A percentile compares a stretch with the other conserved stretches of the same genome.
These are phyloP conservation scores for Psylliodes chrysocephalus DNA, from an alignment of 2,888 invertebrate species.

Conservation along the genomic window DNA sequence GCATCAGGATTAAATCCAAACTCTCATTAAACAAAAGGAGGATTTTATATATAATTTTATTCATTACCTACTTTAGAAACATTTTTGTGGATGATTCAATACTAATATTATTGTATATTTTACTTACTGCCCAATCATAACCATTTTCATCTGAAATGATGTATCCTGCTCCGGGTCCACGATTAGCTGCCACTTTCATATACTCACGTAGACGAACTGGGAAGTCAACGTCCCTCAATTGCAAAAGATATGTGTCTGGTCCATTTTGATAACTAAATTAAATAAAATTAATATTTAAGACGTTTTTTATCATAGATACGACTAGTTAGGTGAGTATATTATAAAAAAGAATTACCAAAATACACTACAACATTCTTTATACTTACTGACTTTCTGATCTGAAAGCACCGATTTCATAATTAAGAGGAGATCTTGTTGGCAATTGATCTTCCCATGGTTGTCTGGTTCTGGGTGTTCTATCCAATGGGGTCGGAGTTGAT, in stretches of 20 bases:
- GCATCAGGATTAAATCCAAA: no score
- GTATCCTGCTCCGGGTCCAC: constrained; percentile 77
- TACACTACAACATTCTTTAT: constrained; percentile 3
- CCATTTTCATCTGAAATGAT: constrained; percentile 74
- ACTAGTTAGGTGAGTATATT: no score
- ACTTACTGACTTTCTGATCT: constrained; percentile 89
- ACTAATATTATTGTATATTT: no score
- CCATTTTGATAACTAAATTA: constrained; percentile 88
- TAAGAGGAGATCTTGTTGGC: constrained; percentile 82
- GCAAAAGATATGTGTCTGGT: constrained; percentile 94
- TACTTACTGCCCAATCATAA: constrained; percentile 81
- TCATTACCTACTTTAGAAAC: not conserved
- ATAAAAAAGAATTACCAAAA: no score
- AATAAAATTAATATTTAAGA: no score
- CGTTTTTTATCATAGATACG: no score
- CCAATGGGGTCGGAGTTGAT: constrained; percentile 73
- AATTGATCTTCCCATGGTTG: constrained; percentile 76
- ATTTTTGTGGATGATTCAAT: no score
- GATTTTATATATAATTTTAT: no score
- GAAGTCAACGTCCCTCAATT: constrained; percentile 92
- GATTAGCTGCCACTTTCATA: constrained; percentile 89
- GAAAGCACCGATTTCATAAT: constrained; percentile 83
- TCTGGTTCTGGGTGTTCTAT: constrained; percentile 65
- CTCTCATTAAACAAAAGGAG: no score
- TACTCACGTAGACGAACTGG: constrained; percentile 93